Percentiles rank a stretch among this genome's conserved stretches.
Evolutionary conservation across 2,888 invertebrate species (phyloP).

Genomic region (Flexamia atlantica): DNA sequence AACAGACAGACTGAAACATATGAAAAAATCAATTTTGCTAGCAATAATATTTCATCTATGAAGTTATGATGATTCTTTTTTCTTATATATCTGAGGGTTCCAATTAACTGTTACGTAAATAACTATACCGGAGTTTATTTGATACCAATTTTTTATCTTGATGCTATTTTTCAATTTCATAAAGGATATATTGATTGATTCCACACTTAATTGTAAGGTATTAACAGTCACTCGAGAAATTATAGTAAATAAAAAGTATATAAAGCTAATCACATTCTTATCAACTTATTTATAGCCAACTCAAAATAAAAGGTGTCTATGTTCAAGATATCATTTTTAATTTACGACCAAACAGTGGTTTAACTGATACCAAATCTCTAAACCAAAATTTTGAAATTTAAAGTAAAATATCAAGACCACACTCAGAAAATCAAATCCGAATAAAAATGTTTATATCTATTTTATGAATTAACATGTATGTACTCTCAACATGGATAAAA

Average conservation of each 20-base stretch:
- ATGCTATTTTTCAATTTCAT: not conserved
- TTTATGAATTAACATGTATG: too few relatives aligned
- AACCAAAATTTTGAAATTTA: not conserved
- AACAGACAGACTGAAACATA: not conserved
- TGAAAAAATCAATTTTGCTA: not conserved
- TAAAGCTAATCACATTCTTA: slow-evolving; percentile 11
- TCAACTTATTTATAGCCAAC: not conserved
- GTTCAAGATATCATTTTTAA: not conserved
- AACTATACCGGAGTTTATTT: not conserved
- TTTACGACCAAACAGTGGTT: not conserved
- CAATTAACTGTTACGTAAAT: not conserved
- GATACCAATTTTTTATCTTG: not conserved
- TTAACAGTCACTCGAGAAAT: not conserved
- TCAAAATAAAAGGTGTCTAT: not conserved
- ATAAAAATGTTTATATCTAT: not conserved
- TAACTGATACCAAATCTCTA: not conserved
- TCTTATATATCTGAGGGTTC: not conserved
- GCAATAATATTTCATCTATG: not conserved
- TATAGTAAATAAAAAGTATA: not conserved
- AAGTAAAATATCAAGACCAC: not conserved
- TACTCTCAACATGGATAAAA: too few relatives aligned
- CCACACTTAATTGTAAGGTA: not conserved
- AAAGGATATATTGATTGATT: not conserved
- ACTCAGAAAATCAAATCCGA: slow-evolving; percentile 5
- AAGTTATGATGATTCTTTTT: not conserved